Evolutionary conservation across 2,888 invertebrate species (phyloP).

Genomic region (Parnassius glacialis): DNA sequence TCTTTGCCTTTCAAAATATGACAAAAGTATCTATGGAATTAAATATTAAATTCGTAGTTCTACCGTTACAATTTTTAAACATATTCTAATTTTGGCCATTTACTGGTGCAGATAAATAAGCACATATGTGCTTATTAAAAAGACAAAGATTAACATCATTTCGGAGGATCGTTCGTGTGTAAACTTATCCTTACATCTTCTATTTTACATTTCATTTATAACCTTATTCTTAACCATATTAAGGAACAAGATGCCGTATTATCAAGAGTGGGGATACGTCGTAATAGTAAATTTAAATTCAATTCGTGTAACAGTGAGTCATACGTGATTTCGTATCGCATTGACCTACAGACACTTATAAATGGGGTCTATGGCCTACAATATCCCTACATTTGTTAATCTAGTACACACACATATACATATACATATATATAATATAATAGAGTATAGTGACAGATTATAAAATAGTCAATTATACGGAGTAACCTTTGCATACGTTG

Average conservation of each 20-base stretch:
- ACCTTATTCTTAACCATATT: background rate
- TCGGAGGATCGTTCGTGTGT: background rate
- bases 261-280: background rate
- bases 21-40: background rate
- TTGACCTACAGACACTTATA: constrained; percentile 5
- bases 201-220: background rate
- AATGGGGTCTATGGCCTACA: constrained; percentile 3
- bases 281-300: constrained; percentile 6
- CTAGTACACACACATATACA: no score
- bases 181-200: no score
- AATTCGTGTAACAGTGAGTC: background rate
- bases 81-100: constrained; percentile 4
- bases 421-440: no score
- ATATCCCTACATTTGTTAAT: background rate
- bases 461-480: no score
- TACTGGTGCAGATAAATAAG: constrained; percentile 3
- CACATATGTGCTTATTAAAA: constrained; percentile 16
- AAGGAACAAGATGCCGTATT: background rate
- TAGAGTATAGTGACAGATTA: no score
- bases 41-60: background rate
- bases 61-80: constrained; percentile 15
- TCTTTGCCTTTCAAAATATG: background rate
- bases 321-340: background rate
- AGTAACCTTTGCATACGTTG: no score
- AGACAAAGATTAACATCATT: constrained; percentile 15